phyloP scores from a whole-genome alignment of 2,888 invertebrate species.

The Agrotis segetum region DNA sequence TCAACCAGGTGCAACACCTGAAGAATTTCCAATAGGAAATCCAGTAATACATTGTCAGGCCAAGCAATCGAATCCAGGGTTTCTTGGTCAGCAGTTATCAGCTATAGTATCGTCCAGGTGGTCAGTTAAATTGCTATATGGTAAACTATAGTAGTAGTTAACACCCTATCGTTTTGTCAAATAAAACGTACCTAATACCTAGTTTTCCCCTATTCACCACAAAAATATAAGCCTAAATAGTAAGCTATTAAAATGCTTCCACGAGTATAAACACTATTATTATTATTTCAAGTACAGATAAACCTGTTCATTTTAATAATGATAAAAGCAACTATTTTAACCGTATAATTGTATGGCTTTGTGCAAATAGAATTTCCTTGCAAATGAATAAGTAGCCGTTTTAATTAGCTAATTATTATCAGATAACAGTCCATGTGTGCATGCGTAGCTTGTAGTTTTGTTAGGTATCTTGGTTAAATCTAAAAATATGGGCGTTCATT shows the following conservation, averaged over 20 bases:
- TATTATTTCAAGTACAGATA: conserved; percentile 13
- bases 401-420: conserved; percentile 54
- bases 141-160: too few relatives aligned
- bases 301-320: conserved; percentile 19
- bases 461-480: conserved; percentile 34
- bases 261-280: conserved; percentile 12
- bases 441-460: conserved; percentile 23
- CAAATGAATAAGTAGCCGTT: conserved; percentile 38
- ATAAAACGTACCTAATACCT: too few relatives aligned
- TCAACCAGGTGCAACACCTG: too few relatives aligned
- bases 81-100: too few relatives aligned
- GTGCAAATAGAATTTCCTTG: conserved; percentile 49
- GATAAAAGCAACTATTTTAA: conserved; percentile 13
- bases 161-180: too few relatives aligned
- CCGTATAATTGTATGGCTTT: conserved; percentile 41
- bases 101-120: too few relatives aligned
- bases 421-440: conserved; percentile 35
- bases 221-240: too few relatives aligned
- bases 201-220: too few relatives aligned
- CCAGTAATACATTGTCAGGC: too few relatives aligned
- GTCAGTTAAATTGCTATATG: too few relatives aligned
- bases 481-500: background rate
- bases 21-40: too few relatives aligned
- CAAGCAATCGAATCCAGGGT: too few relatives aligned
- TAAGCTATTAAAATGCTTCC: background rate